phyloP scores from a whole-genome alignment of 2,888 invertebrate genomes.

The Drosophila aldrichi region DNA sequence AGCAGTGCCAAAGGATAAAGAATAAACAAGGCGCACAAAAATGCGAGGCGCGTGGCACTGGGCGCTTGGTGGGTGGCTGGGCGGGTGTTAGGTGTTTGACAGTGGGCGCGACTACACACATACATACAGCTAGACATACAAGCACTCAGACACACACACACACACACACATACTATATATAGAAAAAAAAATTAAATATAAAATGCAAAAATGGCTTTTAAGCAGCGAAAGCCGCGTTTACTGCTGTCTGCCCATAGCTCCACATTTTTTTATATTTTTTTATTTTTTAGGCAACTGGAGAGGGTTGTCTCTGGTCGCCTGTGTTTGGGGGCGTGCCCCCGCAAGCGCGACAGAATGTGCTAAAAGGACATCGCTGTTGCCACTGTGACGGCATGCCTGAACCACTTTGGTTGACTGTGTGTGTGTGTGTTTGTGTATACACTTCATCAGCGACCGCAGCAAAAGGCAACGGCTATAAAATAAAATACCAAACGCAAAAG shows the following conservation, averaged over 20 bases:
- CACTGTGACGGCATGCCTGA: conserved; percentile 21
- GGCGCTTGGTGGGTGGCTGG: conserved; percentile 8
- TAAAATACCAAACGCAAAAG: conserved; percentile 35
- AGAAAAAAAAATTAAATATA: conserved; percentile 72
- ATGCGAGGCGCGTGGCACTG: conserved; percentile 41
- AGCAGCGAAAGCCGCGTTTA: conserved; percentile 76
- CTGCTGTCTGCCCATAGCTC: conserved; percentile 15
- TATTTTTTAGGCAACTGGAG: conserved; percentile 18
- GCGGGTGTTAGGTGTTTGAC: background rate
- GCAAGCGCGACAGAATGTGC: conserved; percentile 56
- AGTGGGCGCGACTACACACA: background rate
- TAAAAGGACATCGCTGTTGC: conserved; percentile 72
- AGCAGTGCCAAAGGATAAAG: conserved; percentile 67
- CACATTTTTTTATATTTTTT: background rate
- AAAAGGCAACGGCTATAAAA: conserved; percentile 54
- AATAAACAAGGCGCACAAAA: conserved; percentile 67
- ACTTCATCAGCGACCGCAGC: conserved; percentile 79
- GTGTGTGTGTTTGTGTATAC: conserved; percentile 53
- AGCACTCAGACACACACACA: background rate
- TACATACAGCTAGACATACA: background rate
- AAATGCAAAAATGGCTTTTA: conserved; percentile 80
- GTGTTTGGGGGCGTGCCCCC: conserved; percentile 23
- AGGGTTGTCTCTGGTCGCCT: conserved; percentile 10
- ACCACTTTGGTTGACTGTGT: conserved; percentile 21
- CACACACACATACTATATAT: background rate